These are phyloP conservation scores for Glomeris maerens DNA, from an alignment of 1,140 invertebrate genomes.

Conservation along the genomic window DNA sequence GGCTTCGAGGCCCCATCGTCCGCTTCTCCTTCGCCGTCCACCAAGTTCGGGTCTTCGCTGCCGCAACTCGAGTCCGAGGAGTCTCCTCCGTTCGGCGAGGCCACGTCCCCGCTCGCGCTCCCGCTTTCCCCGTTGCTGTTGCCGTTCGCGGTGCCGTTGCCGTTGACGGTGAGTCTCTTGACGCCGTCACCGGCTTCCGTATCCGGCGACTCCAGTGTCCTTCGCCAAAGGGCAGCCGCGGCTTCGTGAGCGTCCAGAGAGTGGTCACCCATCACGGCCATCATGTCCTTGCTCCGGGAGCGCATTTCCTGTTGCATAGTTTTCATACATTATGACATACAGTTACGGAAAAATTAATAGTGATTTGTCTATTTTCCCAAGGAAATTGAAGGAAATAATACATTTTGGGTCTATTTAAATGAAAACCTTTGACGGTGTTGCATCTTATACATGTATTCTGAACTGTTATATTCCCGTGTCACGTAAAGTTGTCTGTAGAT, in stretches of 20 bases:
- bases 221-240: background rate
- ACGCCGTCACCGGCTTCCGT: background rate
- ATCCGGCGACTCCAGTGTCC: too few relatives aligned
- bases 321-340: too few relatives aligned
- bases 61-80: slow-evolving; percentile 19
- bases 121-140: slow-evolving; percentile 10
- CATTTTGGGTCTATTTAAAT: too few relatives aligned
- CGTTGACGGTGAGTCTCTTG: background rate
- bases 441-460: too few relatives aligned
- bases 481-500: too few relatives aligned
- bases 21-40: slow-evolving; percentile 24
- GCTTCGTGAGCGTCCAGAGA: slow-evolving; percentile 3
- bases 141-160: background rate
- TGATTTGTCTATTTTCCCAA: too few relatives aligned
- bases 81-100: slow-evolving; percentile 16
- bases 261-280: slow-evolving; percentile 7
- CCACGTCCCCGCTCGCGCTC: slow-evolving; percentile 4
- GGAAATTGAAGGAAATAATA: too few relatives aligned
- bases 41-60: slow-evolving; percentile 26
- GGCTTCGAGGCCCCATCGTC: background rate
- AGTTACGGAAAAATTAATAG: slow-evolving; percentile 3
- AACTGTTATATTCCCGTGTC: too few relatives aligned
- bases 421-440: too few relatives aligned
- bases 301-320: slow-evolving; percentile 12
- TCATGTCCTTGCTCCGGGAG: slow-evolving; percentile 8